Conservation (phyloP, 2,888 invertebrate genomes). For the Oconnorella tubifera region DNA sequence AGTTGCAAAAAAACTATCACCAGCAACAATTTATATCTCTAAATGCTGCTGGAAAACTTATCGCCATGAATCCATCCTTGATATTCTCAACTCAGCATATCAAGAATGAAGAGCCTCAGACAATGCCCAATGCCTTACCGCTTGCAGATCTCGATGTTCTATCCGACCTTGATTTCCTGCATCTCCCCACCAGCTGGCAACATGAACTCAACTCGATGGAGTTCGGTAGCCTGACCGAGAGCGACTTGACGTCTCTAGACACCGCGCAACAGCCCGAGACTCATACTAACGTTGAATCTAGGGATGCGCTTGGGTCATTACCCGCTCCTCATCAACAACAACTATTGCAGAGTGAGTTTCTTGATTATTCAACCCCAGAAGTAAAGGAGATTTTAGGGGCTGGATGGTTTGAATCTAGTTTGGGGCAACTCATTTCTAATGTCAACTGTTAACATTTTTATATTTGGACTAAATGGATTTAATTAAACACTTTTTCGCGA, state of each 20-base stretch:
- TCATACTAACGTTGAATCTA: too few relatives aligned
- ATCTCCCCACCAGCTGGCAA: slow-evolving; percentile 62
- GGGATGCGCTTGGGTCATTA: too few relatives aligned
- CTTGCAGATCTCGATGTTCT: slow-evolving; percentile 74
- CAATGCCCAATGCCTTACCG: slow-evolving; percentile 26
- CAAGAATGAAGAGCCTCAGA: neutral
- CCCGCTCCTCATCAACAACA: too few relatives aligned
- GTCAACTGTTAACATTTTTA: neutral
- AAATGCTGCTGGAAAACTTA: neutral
- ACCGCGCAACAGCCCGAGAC: slow-evolving; percentile 32
- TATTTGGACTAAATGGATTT: too few relatives aligned
- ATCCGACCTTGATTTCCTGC: slow-evolving; percentile 66
- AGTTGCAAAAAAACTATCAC: neutral
- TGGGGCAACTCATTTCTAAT: slow-evolving; percentile 25
- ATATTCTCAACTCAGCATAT: neutral
- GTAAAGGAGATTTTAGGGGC: slow-evolving; percentile 67
- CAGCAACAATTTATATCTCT: neutral
- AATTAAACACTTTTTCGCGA: too few relatives aligned
- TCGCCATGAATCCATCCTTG: neutral
- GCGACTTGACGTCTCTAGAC: slow-evolving; percentile 59
- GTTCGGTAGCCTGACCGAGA: slow-evolving; percentile 65
- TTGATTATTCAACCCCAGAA: slow-evolving; percentile 69
- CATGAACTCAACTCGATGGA: slow-evolving; percentile 60
- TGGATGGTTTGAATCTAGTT: slow-evolving; percentile 51
- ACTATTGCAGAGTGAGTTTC: slow-evolving; percentile 65